Conservation (phyloP, 2,888 invertebrate genomes). For the Ferrisia virgata region DNA sequence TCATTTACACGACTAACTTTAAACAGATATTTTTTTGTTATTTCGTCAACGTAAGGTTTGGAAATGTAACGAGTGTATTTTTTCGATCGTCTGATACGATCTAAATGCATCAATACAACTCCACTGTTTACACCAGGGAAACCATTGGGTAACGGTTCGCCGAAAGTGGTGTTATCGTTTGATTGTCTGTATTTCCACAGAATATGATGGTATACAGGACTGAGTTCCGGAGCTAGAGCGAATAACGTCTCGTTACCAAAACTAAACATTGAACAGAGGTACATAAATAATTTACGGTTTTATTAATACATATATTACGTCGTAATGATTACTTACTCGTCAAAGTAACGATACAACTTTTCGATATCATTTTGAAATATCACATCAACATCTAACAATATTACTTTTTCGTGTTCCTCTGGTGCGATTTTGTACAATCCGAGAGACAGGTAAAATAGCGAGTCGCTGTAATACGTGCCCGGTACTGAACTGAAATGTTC, state of each 20-base stretch:
- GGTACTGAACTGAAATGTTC: slow-evolving; percentile 61
- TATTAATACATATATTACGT: too few species aligned
- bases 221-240: slow-evolving; percentile 70
- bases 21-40: slow-evolving; percentile 64
- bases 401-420: slow-evolving; percentile 59
- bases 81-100: slow-evolving; percentile 60
- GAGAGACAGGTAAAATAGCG: slow-evolving; percentile 73
- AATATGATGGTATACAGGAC: slow-evolving; percentile 75
- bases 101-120: slow-evolving; percentile 68
- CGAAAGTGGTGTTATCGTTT: background rate
- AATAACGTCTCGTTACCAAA: slow-evolving; percentile 65
- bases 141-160: slow-evolving; percentile 57
- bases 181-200: slow-evolving; percentile 63
- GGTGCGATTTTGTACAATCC: slow-evolving; percentile 69
- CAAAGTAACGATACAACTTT: slow-evolving; percentile 65
- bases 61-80: background rate
- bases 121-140: slow-evolving; percentile 66
- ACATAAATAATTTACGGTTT: too few species aligned
- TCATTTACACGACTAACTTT: too few species aligned
- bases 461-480: slow-evolving; percentile 73
- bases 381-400: slow-evolving; percentile 75
- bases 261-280: too few species aligned
- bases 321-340: slow-evolving; percentile 54
- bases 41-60: slow-evolving; percentile 46
- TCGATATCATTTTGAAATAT: slow-evolving; percentile 68